Evolutionary conservation across 2,888 invertebrate genomes (phyloP).

Genomic region (Dryomyza anilis): DNA sequence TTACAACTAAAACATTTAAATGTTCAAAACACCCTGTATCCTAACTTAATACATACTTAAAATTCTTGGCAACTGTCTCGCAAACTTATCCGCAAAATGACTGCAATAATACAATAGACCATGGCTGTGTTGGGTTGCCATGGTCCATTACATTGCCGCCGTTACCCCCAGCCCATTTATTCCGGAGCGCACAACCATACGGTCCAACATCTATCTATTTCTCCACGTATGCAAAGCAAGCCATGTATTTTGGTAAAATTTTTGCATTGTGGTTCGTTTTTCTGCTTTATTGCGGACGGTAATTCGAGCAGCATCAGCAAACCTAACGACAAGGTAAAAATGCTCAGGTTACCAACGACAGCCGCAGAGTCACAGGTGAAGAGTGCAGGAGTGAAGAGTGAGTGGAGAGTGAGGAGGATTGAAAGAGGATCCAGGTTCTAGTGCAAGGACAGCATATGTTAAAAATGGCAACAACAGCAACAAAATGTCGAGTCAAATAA

Average conservation of each 20-base stretch:
- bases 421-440: slow-evolving; percentile 7
- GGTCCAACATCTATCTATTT: too few relatives aligned
- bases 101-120: slow-evolving; percentile 23
- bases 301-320: slow-evolving; percentile 14
- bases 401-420: too few relatives aligned
- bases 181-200: too few relatives aligned
- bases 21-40: not conserved
- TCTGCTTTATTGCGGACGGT: not conserved
- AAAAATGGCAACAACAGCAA: slow-evolving; percentile 16
- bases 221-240: slow-evolving; percentile 19
- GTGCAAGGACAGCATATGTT: slow-evolving; percentile 28
- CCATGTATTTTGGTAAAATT: not conserved
- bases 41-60: not conserved
- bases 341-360: slow-evolving; percentile 9
- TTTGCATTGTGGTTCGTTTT: not conserved
- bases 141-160: slow-evolving; percentile 16
- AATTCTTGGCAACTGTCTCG: slow-evolving; percentile 21
- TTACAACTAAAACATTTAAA: too few relatives aligned
- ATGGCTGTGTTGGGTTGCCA: slow-evolving; percentile 1
- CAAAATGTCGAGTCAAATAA: slow-evolving; percentile 11
- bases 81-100: slow-evolving; percentile 23
- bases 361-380: not conserved
- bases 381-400: too few relatives aligned
- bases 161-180: too few relatives aligned
- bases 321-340: slow-evolving; percentile 7